phyloP scores from a whole-genome alignment of 1,140 invertebrate genomes.

The Zelostemma sp. region DNA sequence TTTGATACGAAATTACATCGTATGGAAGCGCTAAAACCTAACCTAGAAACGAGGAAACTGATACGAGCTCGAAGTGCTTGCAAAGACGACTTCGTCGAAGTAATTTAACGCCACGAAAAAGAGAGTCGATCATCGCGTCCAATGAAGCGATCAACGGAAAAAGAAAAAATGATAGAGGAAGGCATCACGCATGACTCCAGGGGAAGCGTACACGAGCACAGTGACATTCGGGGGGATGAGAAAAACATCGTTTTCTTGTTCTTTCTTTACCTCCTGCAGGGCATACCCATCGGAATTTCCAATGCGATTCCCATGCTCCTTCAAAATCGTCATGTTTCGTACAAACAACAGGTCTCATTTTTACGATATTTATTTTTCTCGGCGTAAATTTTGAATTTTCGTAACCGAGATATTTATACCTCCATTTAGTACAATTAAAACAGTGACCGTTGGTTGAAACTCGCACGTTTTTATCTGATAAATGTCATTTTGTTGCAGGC shows the following conservation, averaged over 20 bases:
- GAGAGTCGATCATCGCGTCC: not conserved
- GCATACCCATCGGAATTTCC: conserved; percentile 94
- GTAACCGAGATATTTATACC: conserved; percentile 2
- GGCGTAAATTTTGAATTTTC: conserved; percentile 10
- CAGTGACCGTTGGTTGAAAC: too few relatives aligned
- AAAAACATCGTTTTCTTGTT: conserved; percentile 87
- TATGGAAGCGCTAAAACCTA: conserved; percentile 13
- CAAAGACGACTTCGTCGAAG: not conserved
- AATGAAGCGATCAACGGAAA: conserved; percentile 49
- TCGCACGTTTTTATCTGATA: too few relatives aligned
- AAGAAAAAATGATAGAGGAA: conserved; percentile 40
- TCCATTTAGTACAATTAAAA: conserved; percentile 5
- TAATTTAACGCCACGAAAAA: not conserved
- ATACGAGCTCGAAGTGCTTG: too few relatives aligned
- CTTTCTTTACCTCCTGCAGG: conserved; percentile 95
- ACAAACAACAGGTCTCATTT: conserved; percentile 78
- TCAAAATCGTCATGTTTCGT: conserved; percentile 90
- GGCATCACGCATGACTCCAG: conserved; percentile 18
- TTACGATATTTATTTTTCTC: conserved; percentile 5
- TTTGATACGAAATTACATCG: not conserved
- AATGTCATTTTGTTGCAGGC: too few relatives aligned
- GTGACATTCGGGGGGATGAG: conserved; percentile 79
- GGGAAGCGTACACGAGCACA: conserved; percentile 51
- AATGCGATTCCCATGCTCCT: conserved; percentile 96
- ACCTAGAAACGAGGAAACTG: conserved; percentile 14